Evolutionary conservation across 2,888 invertebrate genomes (phyloP), one percentile per base, ranked within the genome.

Genomic region (Drosophila nr. fundita): DNA sequence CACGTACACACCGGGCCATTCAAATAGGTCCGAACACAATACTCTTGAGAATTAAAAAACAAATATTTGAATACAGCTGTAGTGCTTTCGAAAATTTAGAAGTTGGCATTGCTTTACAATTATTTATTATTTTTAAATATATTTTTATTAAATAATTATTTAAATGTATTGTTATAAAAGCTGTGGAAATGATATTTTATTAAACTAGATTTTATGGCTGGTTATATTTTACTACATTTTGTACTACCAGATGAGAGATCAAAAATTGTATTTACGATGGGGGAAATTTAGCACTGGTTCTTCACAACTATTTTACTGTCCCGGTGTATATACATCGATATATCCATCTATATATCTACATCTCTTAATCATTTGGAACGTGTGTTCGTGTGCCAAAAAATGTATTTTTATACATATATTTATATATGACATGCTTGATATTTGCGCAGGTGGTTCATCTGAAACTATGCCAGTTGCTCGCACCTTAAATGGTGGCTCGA

Each of bases 401-500:
- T 24, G 7, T 45, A 45, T 45, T 24, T 45, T 62, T 57, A 36
- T 49, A 27, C 54, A 61, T 38, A 60, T 36, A 62, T 36, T 21
- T 34, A 52, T 53, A 48, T 32, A 27, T 38, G 45, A 62, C 42
- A 66, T 72, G 72, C 75, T 61, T 82, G 65, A 59, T 82, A 80
- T 89, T 85, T 91, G 90, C 91, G 90, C 91, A 91, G 90, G 90
- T 91, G 90, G 89, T 61, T 76, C 49, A 63, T 50, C 62, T 50
- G 79, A 85, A 91, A 83, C 85, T 91, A 74, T 90, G 90, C 78
- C 90, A 89, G 78, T 91, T 91, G 89, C 76, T 82, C 78, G 80
- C 83, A 79, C 91, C 91, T 83, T 88, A 90, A 89, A 83, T 77
- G 83, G 90, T 77, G 57, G 66, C 72, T 76, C 65, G 68, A 82